Evolutionary conservation across 2,113 vertebrate species (phyloP).

Genomic region (Mus pahari): DNA sequence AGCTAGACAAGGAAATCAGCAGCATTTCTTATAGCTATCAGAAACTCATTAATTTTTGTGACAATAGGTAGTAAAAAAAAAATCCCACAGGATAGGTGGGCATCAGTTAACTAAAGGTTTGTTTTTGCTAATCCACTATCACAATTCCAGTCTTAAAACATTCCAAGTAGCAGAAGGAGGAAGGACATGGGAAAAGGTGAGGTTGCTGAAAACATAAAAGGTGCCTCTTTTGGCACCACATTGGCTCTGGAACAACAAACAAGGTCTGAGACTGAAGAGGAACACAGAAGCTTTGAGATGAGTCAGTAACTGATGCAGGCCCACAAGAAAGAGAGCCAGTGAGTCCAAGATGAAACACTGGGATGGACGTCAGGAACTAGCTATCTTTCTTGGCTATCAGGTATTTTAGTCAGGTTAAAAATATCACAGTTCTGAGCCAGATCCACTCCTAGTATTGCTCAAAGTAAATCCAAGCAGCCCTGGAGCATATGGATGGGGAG

Average conservation of each 20-base stretch:
- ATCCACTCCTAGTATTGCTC: background rate
- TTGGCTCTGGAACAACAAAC: slow-evolving; percentile 62
- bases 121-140: slow-evolving; percentile 72
- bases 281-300: slow-evolving; percentile 64
- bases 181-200: background rate
- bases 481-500: background rate
- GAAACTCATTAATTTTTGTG: slow-evolving; percentile 60
- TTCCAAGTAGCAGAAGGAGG: background rate
- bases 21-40: slow-evolving; percentile 48
- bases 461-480: background rate
- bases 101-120: slow-evolving; percentile 35
- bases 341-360: slow-evolving; percentile 41
- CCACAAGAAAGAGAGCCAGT: background rate
- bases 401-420: slow-evolving; percentile 95
- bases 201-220: background rate
- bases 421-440: slow-evolving; percentile 77
- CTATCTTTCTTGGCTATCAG: slow-evolving; percentile 94
- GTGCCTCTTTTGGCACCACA: background rate
- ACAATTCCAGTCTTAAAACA: slow-evolving; percentile 54
- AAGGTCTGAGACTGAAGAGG: slow-evolving; percentile 17
- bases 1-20: slow-evolving; percentile 16
- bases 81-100: slow-evolving; percentile 48
- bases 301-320: slow-evolving; percentile 51
- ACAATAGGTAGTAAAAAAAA: slow-evolving; percentile 57
- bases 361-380: slow-evolving; percentile 76